phyloP scores from a whole-genome alignment of 2,888 invertebrate genomes.

The Drosophila pseudotakahashii region DNA sequence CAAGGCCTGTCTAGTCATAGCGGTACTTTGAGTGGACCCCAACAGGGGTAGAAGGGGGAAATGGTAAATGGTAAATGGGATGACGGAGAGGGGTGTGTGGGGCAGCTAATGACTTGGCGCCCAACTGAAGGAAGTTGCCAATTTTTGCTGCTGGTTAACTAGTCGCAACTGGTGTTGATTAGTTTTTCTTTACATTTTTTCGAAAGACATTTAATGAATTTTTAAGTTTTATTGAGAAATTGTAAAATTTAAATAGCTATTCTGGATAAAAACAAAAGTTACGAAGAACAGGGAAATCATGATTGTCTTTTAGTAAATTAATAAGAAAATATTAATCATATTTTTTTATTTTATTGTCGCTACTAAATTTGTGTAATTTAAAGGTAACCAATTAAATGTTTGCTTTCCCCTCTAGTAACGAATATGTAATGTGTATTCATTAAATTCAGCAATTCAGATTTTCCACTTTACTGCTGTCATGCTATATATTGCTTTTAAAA shows the following conservation, averaged over 20 bases:
- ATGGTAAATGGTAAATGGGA: background rate
- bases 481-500: background rate
- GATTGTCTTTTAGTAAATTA: too few species aligned
- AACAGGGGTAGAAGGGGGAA: slow-evolving; percentile 8
- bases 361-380: too few species aligned
- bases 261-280: too few species aligned
- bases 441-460: background rate
- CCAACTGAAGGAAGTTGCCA: slow-evolving; percentile 69
- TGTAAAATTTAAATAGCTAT: too few species aligned
- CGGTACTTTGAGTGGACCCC: slow-evolving; percentile 72
- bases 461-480: slow-evolving; percentile 1
- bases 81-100: background rate
- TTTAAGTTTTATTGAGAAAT: too few species aligned
- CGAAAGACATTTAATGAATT: too few species aligned
- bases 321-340: too few species aligned
- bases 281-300: too few species aligned
- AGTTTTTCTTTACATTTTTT: slow-evolving; percentile 1
- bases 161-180: slow-evolving; percentile 40
- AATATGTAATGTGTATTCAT: too few species aligned
- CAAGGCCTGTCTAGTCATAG: slow-evolving; percentile 56
- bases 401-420: too few species aligned
- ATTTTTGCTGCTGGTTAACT: slow-evolving; percentile 52
- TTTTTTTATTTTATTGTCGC: too few species aligned
- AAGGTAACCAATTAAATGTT: too few species aligned
- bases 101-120: slow-evolving; percentile 49